A percentile compares a stretch with the other conserved stretches of the same genome.
These are phyloP conservation scores for Stegastes partitus DNA, from an alignment of 2,113 vertebrate genomes.

Conservation along the genomic window DNA sequence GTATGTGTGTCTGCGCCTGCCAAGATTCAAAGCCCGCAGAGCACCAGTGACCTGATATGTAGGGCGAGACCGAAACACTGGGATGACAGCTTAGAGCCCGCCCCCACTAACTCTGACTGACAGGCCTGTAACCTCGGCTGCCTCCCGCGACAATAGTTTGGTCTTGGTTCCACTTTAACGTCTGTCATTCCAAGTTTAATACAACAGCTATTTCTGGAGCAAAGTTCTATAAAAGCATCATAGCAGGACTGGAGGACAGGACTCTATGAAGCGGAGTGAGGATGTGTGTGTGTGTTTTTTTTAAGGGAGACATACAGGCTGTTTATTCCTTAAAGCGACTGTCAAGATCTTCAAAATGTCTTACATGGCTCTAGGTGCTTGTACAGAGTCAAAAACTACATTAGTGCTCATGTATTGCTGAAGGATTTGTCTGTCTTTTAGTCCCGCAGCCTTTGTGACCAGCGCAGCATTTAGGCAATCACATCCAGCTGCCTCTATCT, in stretches of 20 bases:
- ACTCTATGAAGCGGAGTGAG: constrained; percentile 26
- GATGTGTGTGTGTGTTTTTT: no score
- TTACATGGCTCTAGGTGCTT: constrained; percentile 9
- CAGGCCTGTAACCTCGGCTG: constrained; percentile 64
- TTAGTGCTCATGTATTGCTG: background rate
- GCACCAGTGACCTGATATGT: constrained; percentile 74
- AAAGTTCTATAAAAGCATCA: constrained; percentile 37
- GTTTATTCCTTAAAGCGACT: constrained; percentile 36
- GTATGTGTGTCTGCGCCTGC: constrained; percentile 36
- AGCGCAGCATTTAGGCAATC: constrained; percentile 32
- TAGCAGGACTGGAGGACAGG: constrained; percentile 30
- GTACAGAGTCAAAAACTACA: constrained; percentile 23
- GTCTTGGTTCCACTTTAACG: constrained; percentile 54
- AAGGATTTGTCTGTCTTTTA: constrained; percentile 21
- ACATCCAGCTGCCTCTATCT: constrained; percentile 39
- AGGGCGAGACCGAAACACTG: constrained; percentile 63
- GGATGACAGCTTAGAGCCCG: constrained; percentile 64
- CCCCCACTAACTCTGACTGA: constrained; percentile 75
- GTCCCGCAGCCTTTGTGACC: constrained; percentile 17
- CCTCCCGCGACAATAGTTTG: constrained; percentile 63
- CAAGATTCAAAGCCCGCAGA: constrained; percentile 57
- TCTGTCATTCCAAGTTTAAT: constrained; percentile 61
- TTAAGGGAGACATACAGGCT: background rate
- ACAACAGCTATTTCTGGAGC: constrained; percentile 43
- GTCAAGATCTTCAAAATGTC: constrained; percentile 45